phyloP scores from a whole-genome alignment of 2,888 invertebrate species.

The Caenorhabditis parvicauda region DNA sequence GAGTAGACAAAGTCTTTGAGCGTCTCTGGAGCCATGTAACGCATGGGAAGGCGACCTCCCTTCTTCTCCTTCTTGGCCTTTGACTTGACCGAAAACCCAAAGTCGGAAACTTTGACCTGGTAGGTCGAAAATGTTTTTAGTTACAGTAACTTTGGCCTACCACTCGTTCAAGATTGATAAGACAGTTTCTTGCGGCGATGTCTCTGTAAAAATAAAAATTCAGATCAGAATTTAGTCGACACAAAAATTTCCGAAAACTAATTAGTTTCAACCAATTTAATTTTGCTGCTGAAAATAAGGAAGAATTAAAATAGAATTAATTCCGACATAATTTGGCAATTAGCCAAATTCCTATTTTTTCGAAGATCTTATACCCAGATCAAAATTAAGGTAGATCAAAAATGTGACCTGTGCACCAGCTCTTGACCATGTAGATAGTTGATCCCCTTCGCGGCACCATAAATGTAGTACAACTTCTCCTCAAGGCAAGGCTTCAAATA shows the following conservation, averaged over 20 bases:
- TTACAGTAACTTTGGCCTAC: conserved; percentile 1
- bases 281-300: no score
- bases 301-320: no score
- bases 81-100: conserved; percentile 35
- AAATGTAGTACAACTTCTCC: conserved; percentile 27
- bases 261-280: no score
- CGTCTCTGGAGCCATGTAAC: conserved; percentile 27
- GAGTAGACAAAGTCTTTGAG: conserved; percentile 17
- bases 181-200: conserved; percentile 26
- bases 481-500: conserved; percentile 8
- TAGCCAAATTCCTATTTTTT: no score
- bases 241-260: no score
- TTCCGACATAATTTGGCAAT: no score
- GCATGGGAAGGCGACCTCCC: conserved; percentile 16
- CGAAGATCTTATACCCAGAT: no score
- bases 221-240: no score
- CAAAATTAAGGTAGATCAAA: not conserved
- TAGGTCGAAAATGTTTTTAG: not conserved
- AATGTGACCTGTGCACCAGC: conserved; percentile 24
- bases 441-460: conserved; percentile 31
- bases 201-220: conserved; percentile 11
- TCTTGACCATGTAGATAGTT: conserved; percentile 28
- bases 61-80: conserved; percentile 15
- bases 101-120: conserved; percentile 36
- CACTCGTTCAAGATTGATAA: conserved; percentile 11